Base-by-base conservation (phyloP, 2,797 vertebrate species). In the Toxotes lorentzi region DNA sequence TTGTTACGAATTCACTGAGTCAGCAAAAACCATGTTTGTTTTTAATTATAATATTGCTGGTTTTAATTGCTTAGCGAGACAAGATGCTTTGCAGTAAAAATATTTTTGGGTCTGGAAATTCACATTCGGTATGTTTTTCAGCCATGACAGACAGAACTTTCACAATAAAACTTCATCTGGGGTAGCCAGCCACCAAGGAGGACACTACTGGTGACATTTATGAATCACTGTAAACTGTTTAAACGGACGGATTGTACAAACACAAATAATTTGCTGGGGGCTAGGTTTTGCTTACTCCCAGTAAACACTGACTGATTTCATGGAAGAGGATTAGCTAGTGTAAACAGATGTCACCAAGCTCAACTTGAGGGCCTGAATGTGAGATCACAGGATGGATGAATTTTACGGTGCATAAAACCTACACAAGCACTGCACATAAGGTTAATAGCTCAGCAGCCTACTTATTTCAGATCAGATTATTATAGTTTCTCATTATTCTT, bases 1-100 rank as follows among this genome's bases (percentile, higher is more conserved):
- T 70, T 60, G 24, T 70, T 38, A 64, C 50, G 5, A 65, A 81
- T 27, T 12, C 23, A 71, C 5, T 24, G 19, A 79, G 67, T 66
- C 7, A 69, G 7, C 19, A 77, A 73, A 70, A 77, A 34, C 4
- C 19, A 50, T n/a, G 4, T 38, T 67, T 70, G 24, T 24, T 60
- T 47, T 38, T 65, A 23, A 50, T 61, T 51, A 48, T 13, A 63
- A 59, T 35, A 30, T 12, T 60, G 19, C 14, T 56, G 38, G 1
- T 79, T 66, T 57, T 58, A 71, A 27, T 63, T 11, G 14, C 17
- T 35, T 75, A 69, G 62, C 7, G 65, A 69, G 19, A 34, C 14
- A 76, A 61, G 64, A 53, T 7, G 1, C 7, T 59, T 56, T 54
- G 7, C 38, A n/a, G 40, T 21, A n/a, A 51, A 8, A 67, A 62